Percentiles rank a stretch among this genome's conserved stretches.
phyloP scores from a whole-genome alignment of 2,113 vertebrate species.

The Gobiocypris rarus region DNA sequence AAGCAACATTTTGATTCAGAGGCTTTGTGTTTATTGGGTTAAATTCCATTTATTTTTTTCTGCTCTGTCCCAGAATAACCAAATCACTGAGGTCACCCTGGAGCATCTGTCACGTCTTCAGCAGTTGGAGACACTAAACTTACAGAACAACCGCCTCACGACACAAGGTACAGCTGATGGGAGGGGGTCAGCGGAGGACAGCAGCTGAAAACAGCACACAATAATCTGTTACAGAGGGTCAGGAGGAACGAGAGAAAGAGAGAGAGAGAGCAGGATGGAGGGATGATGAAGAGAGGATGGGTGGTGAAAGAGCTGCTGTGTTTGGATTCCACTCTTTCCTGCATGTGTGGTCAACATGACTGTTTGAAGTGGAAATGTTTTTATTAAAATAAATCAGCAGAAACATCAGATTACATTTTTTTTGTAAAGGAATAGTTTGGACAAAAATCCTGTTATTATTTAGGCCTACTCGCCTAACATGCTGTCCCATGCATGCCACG shows the following conservation, averaged over 20 bases:
- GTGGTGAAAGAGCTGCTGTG: neutral
- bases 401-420: neutral
- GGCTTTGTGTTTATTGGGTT: neutral
- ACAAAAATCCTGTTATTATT: neutral
- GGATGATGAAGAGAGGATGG: conserved; percentile 38
- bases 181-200: neutral
- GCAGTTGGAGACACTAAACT: conserved; percentile 91
- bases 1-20: neutral
- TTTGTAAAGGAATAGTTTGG: neutral
- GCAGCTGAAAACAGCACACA: neutral
- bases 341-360: conserved; percentile 8
- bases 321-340: neutral
- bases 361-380: conserved; percentile 4
- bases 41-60: conserved; percentile 17
- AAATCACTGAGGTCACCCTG: conserved; percentile 87
- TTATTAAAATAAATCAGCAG: neutral
- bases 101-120: conserved; percentile 88
- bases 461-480: neutral
- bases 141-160: conserved; percentile 95
- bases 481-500: neutral
- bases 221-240: neutral
- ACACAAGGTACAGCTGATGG: conserved; percentile 80
- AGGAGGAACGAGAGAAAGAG: neutral
- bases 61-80: conserved; percentile 85
- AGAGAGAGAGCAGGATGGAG: neutral